Percentiles rank a stretch among this genome's conserved stretches.
Evolutionary conservation across 37 sponge, comb jelly and placozoan species (phyloP).

Genomic region (Spongilla lacustris): DNA sequence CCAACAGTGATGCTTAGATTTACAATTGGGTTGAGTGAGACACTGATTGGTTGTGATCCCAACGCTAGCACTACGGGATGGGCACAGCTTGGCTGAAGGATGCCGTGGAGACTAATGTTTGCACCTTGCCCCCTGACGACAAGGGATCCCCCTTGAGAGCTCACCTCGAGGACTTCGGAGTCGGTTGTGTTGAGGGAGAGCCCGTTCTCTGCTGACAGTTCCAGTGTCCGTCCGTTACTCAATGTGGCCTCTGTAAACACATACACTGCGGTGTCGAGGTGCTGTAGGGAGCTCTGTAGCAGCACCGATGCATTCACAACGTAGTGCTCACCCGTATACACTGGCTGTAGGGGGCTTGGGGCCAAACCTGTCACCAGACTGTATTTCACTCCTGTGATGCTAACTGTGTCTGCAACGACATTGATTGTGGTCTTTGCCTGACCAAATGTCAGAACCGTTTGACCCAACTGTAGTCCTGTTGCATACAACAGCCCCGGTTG

Average conservation of each 20-base stretch:
- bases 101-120: slow-evolving; percentile 25
- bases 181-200: slow-evolving; percentile 32
- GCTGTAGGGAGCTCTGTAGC: slow-evolving; percentile 1
- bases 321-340: slow-evolving; percentile 24
- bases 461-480: slow-evolving; percentile 13
- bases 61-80: neutral
- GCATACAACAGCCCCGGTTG: neutral
- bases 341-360: neutral
- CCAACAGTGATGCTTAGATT: neutral
- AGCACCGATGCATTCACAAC: slow-evolving; percentile 3
- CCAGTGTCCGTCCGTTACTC: slow-evolving; percentile 35
- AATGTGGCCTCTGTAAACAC: slow-evolving; percentile 64
- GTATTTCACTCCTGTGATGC: slow-evolving; percentile 31
- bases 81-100: neutral
- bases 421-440: neutral
- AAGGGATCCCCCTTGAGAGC: neutral
- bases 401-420: slow-evolving; percentile 7
- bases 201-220: slow-evolving; percentile 26
- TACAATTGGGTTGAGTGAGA: slow-evolving; percentile 20
- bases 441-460: neutral
- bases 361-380: slow-evolving; percentile 32
- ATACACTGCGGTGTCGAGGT: slow-evolving; percentile 20
- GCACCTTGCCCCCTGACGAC: slow-evolving; percentile 42
- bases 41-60: slow-evolving; percentile 21
- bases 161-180: slow-evolving; percentile 25